Evolutionary conservation across 2,888 invertebrate genomes (phyloP).

Genomic region (Machimus rusticus): DNA sequence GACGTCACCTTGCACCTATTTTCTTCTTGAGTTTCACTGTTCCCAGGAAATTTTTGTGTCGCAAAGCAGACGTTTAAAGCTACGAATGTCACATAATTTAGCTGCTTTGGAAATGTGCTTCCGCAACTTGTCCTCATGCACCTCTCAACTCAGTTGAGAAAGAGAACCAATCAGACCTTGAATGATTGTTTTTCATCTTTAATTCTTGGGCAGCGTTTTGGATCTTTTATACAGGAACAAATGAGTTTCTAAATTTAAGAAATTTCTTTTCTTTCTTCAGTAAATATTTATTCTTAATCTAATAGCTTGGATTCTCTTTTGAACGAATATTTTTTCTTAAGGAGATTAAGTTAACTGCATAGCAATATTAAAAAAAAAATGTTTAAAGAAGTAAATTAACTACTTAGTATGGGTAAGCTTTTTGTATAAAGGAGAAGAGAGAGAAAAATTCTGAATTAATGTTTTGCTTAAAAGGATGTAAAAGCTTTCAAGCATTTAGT

Average conservation of each 20-base stretch:
- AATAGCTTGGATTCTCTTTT: no score
- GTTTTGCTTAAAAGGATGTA: no score
- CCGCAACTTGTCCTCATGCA: background rate
- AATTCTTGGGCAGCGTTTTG: background rate
- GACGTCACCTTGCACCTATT: slow-evolving; percentile 11
- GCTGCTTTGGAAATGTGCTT: background rate
- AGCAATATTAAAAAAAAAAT: no score
- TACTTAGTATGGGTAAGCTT: no score
- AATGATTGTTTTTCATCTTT: slow-evolving; percentile 5
- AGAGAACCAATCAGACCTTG: background rate
- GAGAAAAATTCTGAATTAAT: no score
- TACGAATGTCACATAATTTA: background rate
- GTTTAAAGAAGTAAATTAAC: no score
- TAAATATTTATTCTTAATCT: no score
- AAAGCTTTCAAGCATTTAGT: no score
- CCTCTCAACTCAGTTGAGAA: background rate
- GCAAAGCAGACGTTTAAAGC: background rate
- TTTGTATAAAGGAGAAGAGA: no score
- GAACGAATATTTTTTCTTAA: no score
- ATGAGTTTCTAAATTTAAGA: background rate
- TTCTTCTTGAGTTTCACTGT: background rate
- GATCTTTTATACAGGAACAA: background rate
- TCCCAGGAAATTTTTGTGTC: background rate
- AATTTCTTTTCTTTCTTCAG: no score
- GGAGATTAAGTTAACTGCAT: no score